Conservation (phyloP, 37 sponge, comb jelly and placozoan genomes). For the Halichondria panicea region DNA sequence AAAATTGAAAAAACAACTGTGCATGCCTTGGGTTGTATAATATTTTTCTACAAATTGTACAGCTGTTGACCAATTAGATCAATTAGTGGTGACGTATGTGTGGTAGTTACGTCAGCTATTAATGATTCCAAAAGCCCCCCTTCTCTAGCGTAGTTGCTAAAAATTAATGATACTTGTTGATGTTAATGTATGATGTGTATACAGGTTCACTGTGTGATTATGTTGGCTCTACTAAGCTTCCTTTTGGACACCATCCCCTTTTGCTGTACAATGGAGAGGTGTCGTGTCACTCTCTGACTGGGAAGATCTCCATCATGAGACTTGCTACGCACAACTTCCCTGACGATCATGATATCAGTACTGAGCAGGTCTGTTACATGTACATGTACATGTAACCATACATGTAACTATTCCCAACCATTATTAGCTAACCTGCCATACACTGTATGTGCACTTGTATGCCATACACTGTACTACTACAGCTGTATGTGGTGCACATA, state of each 20-base stretch:
- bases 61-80: no score
- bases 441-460: slow-evolving; percentile 5
- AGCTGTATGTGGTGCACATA: slow-evolving; percentile 54
- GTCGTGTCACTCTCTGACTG: slow-evolving; percentile 85
- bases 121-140: no score
- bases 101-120: no score
- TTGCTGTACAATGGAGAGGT: slow-evolving; percentile 92
- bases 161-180: no score
- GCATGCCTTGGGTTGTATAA: no score
- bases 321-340: slow-evolving; percentile 63
- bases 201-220: slow-evolving; percentile 66
- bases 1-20: no score
- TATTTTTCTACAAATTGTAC: no score
- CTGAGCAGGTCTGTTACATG: slow-evolving; percentile 53
- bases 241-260: slow-evolving; percentile 89
- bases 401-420: neutral
- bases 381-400: neutral
- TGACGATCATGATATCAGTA: slow-evolving; percentile 72
- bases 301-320: slow-evolving; percentile 62
- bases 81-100: no score
- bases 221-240: slow-evolving; percentile 83
- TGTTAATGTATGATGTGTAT: no score
- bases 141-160: no score
- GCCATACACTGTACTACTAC: slow-evolving; percentile 46
- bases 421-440: neutral